A percentile compares a stretch with the other conserved stretches of the same genome.
These are phyloP conservation scores for Heliopora coerulea DNA, from an alignment of 92 coral and sea anemone genomes.

Conservation along the genomic window DNA sequence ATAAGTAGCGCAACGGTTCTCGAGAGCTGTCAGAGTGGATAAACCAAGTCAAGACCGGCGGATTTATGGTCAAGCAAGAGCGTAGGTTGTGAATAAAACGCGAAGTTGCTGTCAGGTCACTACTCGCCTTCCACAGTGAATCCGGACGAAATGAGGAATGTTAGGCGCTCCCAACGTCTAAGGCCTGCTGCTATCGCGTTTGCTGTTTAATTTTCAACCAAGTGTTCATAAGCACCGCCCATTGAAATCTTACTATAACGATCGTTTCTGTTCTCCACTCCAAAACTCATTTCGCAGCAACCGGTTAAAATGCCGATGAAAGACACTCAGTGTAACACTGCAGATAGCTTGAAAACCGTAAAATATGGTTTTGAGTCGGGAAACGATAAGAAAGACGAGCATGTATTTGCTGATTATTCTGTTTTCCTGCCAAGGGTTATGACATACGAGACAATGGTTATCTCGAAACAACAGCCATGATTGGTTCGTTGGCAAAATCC, in stretches of 20 bases:
- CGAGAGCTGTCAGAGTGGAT: background rate
- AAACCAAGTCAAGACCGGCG: constrained; percentile 19
- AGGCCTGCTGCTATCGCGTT: constrained; percentile 28
- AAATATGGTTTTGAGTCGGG: background rate
- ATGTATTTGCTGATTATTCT: background rate
- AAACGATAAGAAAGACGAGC: background rate
- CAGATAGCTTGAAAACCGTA: background rate
- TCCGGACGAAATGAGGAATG: constrained; percentile 16
- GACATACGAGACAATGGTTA: constrained; percentile 10
- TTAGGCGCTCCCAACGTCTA: background rate
- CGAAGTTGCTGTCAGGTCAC: background rate
- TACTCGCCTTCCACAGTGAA: constrained; percentile 1
- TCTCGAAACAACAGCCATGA: background rate
- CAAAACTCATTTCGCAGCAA: background rate
- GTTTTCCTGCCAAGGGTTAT: constrained; percentile 3
- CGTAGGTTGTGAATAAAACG: background rate
- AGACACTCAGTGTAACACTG: background rate
- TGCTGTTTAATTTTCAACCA: constrained; percentile 40
- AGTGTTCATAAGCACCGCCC: constrained; percentile 36
- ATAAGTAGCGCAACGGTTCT: background rate
- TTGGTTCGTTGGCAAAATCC: constrained; percentile 4
- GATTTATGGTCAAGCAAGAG: background rate
- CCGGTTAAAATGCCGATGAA: background rate
- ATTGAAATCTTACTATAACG: background rate
- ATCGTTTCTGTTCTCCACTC: background rate